Conservation (phyloP, 2,113 vertebrate genomes). For the Callospermophilus lateralis region DNA sequence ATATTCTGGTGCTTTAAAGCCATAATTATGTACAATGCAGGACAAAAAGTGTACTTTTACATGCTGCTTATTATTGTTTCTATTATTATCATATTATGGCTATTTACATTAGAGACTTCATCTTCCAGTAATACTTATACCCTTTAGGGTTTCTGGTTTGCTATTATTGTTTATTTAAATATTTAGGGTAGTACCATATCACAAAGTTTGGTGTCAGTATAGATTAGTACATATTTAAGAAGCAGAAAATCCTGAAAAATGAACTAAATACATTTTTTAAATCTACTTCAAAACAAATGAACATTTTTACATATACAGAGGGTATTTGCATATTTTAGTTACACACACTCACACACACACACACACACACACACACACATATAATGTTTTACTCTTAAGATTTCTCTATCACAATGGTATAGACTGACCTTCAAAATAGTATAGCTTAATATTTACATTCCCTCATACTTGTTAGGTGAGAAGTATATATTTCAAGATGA, state of each 20-base stretch:
- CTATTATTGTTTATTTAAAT: neutral
- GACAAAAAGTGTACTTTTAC: neutral
- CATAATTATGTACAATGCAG: constrained; percentile 11
- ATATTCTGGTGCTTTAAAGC: neutral
- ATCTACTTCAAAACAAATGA: neutral
- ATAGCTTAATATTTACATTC: neutral
- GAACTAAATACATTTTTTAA: neutral
- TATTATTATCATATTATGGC: neutral
- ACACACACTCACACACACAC: no score
- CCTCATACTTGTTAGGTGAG: neutral
- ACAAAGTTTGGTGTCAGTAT: neutral
- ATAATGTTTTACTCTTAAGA: neutral
- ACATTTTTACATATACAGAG: neutral
- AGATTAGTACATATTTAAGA: neutral
- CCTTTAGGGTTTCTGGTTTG: neutral
- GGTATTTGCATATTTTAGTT: neutral
- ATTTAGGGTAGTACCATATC: neutral
- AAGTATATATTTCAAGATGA: neutral
- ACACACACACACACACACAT: no score
- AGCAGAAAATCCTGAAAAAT: neutral
- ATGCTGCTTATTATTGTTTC: constrained; percentile 6
- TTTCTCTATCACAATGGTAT: neutral
- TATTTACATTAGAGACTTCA: neutral
- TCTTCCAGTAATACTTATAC: neutral
- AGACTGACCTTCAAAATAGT: neutral